These are phyloP conservation scores for Gulo gulo DNA, from an alignment of 2,113 vertebrate species.

Conservation along the genomic window DNA sequence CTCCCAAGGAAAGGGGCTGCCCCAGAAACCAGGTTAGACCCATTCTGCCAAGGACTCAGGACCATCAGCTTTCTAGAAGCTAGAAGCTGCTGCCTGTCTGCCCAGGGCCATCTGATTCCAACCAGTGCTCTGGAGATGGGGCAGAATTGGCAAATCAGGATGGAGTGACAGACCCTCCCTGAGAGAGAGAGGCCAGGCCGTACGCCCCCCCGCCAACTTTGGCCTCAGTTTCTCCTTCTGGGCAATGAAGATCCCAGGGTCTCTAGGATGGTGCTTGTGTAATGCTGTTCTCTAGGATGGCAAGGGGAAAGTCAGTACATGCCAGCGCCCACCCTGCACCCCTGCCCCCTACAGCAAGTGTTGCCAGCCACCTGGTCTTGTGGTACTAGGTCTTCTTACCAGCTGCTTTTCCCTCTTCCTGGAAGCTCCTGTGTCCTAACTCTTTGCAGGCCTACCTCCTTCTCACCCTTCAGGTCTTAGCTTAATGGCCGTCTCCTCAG, in stretches of 20 bases:
- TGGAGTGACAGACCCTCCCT: not conserved
- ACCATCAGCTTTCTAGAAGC: not conserved
- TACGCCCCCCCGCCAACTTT: not conserved
- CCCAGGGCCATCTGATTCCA: not conserved
- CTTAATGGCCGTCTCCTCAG: not conserved
- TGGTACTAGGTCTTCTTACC: not conserved
- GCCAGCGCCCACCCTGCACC: fast-evolving
- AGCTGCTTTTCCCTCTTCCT: not conserved
- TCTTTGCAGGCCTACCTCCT: not conserved
- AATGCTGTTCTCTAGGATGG: not conserved
- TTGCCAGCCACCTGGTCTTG: not conserved
- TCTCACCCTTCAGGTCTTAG: not conserved
- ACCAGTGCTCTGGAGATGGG: not conserved
- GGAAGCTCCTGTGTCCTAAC: not conserved
- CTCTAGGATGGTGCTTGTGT: not conserved
- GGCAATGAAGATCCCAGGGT: not conserved
- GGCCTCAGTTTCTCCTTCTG: not conserved
- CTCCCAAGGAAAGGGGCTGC: not conserved
- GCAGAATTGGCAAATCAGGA: not conserved
- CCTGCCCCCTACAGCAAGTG: not conserved
- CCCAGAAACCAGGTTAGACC: not conserved
- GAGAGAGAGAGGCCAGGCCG: not conserved
- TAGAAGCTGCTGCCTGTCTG: not conserved
- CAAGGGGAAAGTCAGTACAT: not conserved
- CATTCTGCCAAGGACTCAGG: not conserved